Percentiles rank a stretch among this genome's conserved stretches.
Evolutionary conservation across 2,888 invertebrate genomes (phyloP).

Genomic region (Teinopalpus imperialis): DNA sequence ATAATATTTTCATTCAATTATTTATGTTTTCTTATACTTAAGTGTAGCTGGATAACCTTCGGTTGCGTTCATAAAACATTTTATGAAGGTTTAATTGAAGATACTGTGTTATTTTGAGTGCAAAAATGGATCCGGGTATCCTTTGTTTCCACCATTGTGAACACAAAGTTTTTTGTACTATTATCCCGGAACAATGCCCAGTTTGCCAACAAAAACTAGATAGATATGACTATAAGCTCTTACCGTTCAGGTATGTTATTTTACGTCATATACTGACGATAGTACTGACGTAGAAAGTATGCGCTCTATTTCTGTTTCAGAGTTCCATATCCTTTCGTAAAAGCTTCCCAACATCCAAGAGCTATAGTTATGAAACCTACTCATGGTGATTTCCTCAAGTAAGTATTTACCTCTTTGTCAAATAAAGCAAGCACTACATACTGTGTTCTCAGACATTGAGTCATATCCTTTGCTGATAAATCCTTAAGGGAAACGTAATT

Average conservation of each 20-base stretch:
- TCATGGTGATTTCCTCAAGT: constrained; percentile 93
- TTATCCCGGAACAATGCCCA: constrained; percentile 89
- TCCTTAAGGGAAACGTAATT: constrained; percentile 27
- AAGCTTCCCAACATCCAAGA: constrained; percentile 90
- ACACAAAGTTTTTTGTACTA: constrained; percentile 90
- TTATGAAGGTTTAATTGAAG: constrained; percentile 50
- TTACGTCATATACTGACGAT: neutral
- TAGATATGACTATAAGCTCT: constrained; percentile 84
- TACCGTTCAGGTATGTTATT: constrained; percentile 86
- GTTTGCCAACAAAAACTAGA: constrained; percentile 84
- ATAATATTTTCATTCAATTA: constrained; percentile 34
- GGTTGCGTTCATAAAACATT: constrained; percentile 20
- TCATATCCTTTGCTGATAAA: constrained; percentile 34
- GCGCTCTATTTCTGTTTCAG: constrained; percentile 70
- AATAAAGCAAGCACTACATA: neutral
- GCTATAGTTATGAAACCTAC: constrained; percentile 94
- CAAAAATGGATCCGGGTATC: constrained; percentile 88
- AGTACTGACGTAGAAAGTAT: constrained; percentile 37
- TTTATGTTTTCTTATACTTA: neutral
- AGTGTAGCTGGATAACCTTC: neutral
- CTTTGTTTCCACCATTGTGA: constrained; percentile 95
- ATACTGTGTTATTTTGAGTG: constrained; percentile 39
- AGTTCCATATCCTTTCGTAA: constrained; percentile 93
- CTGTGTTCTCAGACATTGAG: constrained; percentile 27
- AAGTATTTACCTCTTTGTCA: constrained; percentile 57